Base-by-base conservation (phyloP, 2,113 vertebrate species). In the Podocnemis expansa region DNA sequence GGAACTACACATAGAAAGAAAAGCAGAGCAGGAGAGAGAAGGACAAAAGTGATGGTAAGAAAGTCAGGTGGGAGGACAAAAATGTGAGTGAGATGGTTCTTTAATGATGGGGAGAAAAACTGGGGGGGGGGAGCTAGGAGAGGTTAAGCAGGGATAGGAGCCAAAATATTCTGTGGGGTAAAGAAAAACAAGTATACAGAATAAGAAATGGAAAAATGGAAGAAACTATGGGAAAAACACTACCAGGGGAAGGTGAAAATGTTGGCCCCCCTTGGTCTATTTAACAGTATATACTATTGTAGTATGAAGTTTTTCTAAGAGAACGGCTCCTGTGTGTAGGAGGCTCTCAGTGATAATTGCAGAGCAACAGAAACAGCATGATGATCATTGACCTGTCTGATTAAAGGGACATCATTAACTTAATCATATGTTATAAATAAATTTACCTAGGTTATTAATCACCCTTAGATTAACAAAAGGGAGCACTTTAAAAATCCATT, bases 381-480 rank as follows among this genome's bases (percentile, higher is more conserved):
- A 81, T 70, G 55, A 81, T 70, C 91, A 80, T 47, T 73, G 29
- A 83, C 27, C 63, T 56, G 10, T 90, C 84, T 91, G 76, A 82
- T 60, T 83, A 75, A 92, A 95, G 90, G n/a, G 1, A 89, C 89
- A 43, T 79, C 12, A 19, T n/a, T 94, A 84, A 94, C 38, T 78
- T 91, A 82, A 60, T 88, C 73, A 73, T 8, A 29, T 51, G 5
- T 34, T 86, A 55, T 80, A 94, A 88, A 90, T 6, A 85, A 63
- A 83, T 75, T 43, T 84, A 90, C 63, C 84, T 76, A 63, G 27
- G 43, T 8, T 0, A 83, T 78, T 78, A 80, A 9, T 51, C 89
- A 78, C 24, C 27, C 25, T 76, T 1, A 89, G 6, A 34, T n/a
- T 34, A n/a, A 41, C 43, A 0, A 84, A 90, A 54, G n/a, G 58